Conservation (phyloP, 1,140 invertebrate species). For the Mya arenaria region DNA sequence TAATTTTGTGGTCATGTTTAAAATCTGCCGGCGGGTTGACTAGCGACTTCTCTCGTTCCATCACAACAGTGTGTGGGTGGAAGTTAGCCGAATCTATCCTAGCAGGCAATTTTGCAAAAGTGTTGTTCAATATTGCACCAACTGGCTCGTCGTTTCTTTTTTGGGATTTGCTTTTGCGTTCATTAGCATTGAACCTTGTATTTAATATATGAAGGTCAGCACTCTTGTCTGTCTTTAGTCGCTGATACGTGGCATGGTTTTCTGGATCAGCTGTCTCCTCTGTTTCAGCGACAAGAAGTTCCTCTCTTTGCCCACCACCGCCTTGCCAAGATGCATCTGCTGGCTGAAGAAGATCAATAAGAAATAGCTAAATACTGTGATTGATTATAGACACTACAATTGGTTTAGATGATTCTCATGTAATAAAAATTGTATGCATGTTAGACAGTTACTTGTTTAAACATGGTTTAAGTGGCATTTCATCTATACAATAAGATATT, state of each 20-base stretch:
- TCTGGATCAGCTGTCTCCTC: too few relatives aligned
- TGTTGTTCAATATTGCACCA: background rate
- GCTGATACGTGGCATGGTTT: slow-evolving; percentile 17
- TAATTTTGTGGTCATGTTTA: background rate
- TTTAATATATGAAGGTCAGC: slow-evolving; percentile 7
- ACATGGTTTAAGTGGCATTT: too few relatives aligned
- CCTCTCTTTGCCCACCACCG: too few relatives aligned
- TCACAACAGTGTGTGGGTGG: background rate
- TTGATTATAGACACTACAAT: too few relatives aligned
- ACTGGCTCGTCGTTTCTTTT: background rate
- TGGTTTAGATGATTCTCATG: too few relatives aligned
- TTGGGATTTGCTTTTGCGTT: background rate
- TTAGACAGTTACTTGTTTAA: too few relatives aligned
- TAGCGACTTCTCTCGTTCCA: background rate
- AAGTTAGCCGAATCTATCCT: background rate
- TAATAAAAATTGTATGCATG: too few relatives aligned
- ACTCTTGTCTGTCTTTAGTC: slow-evolving; percentile 5
- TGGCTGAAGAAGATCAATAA: too few relatives aligned
- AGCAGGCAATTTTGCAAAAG: background rate
- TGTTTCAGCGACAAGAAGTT: too few relatives aligned
- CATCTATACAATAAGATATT: too few relatives aligned
- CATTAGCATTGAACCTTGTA: slow-evolving; percentile 5
- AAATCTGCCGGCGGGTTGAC: background rate
- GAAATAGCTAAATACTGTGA: too few relatives aligned
- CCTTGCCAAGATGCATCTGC: too few relatives aligned